Base-by-base conservation (phyloP, 2,797 vertebrate species). In the Amblyraja radiata region DNA sequence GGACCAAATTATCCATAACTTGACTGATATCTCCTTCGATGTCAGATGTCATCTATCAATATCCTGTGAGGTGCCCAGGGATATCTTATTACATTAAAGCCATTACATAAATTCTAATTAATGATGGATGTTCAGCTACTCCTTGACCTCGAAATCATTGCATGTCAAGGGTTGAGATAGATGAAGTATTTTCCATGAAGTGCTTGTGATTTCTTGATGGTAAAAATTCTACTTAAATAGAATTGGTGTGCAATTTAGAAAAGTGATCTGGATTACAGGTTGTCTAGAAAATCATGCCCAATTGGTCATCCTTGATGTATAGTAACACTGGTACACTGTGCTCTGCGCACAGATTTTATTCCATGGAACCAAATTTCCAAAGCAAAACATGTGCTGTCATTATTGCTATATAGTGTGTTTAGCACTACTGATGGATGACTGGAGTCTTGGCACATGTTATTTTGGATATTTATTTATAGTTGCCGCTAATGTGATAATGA, bases 381-480 rank as follows among this genome's bases (percentile, higher is more conserved):
- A 21, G 71, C 71, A 68, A 68, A 68, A 16, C 65, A 21, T 25
- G 71, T 74, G 71, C 16, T 21, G 71, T 74, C 71, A 74, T 74
- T 21, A 21, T 74, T 21, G 21, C 71, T 21, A 21, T 6, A 6
- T 25, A 23, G 71, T 21, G 71, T 74, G 71, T 21, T 21, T 74
- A 74, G 16, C 18, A 74, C 71, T 21, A 4, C 71, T 74, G 71
- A 74, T 74, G 71, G 23, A 74, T 74, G 18, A 14, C 68, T 58
- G 23, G 46, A 9, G 46, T 84, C 54, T 61, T n/a, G 11, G 10
- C 81, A 10, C 54, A 28, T 14, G 23, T 61, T 84, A 84, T 84
- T 84, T 84, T 28, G 58, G n/a, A 61, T 84, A 61, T 84, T n/a
- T 84, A 61, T 84, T 84, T 84, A 84, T 61, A 84, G 81, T 58